Evolutionary conservation across 2,113 vertebrate species (phyloP).

Genomic region (Origma solitaria): DNA sequence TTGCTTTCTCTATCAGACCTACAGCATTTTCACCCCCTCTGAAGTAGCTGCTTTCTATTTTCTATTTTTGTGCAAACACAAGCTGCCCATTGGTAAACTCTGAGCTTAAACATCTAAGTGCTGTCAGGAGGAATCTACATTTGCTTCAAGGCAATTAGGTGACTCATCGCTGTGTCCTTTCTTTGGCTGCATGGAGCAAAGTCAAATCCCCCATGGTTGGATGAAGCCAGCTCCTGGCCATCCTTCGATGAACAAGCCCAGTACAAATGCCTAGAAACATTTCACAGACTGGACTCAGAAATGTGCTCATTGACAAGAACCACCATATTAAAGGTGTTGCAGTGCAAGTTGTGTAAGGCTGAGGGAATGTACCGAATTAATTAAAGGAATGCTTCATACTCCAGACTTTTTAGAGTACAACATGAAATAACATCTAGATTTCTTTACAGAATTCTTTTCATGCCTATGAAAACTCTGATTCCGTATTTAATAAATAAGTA

Average conservation of each 20-base stretch:
- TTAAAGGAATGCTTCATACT: background rate
- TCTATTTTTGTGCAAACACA: conserved; percentile 44
- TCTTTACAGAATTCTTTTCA: background rate
- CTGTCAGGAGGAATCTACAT: conserved; percentile 56
- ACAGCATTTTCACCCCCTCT: conserved; percentile 20
- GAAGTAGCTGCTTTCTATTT: conserved; percentile 25
- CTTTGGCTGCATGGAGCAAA: background rate
- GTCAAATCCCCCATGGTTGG: background rate
- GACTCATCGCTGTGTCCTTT: conserved; percentile 4
- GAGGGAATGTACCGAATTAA: background rate
- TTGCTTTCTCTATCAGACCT: background rate
- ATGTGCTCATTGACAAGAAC: background rate
- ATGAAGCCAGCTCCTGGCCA: conserved; percentile 23
- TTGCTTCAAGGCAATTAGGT: conserved; percentile 55
- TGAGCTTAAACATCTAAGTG: background rate
- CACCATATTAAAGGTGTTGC: conserved; percentile 2
- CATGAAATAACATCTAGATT: conserved; percentile 14
- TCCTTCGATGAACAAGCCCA: conserved; percentile 31
- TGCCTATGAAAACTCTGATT: background rate
- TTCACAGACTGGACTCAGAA: conserved; percentile 7
- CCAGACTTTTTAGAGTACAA: background rate
- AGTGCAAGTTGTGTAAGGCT: background rate
- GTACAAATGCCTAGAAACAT: background rate
- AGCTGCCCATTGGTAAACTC: conserved; percentile 34
- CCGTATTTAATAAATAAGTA: background rate